A percentile compares a stretch with the other conserved stretches of the same genome.
phyloP scores from a whole-genome alignment of 1,140 invertebrate species.

The Drosophila kepulauana region DNA sequence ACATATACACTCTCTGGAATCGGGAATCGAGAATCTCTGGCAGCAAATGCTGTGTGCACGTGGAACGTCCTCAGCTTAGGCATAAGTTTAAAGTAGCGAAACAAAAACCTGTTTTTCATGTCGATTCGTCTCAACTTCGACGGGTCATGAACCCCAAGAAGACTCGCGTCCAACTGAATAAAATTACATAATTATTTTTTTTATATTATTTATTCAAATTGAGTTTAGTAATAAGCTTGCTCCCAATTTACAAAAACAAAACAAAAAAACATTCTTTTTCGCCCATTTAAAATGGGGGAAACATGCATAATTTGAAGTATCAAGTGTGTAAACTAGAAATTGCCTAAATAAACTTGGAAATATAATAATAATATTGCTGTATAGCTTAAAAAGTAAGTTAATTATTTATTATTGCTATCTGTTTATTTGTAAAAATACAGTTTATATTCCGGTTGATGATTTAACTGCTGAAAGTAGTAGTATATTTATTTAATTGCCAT shows the following conservation, averaged over 20 bases:
- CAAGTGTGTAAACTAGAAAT: neutral
- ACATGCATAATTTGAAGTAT: neutral
- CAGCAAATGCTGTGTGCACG: constrained; percentile 11
- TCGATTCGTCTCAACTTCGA: constrained; percentile 5
- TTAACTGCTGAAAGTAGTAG: too few relatives aligned
- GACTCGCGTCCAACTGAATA: neutral
- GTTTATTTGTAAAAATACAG: too few relatives aligned
- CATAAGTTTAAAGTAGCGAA: constrained; percentile 28
- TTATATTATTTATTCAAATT: neutral
- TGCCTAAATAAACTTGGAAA: neutral
- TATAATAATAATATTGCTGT: too few relatives aligned
- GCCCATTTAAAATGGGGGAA: neutral
- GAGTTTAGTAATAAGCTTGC: neutral
- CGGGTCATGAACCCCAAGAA: constrained; percentile 16
- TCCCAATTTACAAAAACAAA: too few relatives aligned
- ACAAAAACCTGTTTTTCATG: constrained; percentile 41
- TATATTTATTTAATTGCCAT: too few relatives aligned
- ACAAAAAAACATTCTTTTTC: too few relatives aligned
- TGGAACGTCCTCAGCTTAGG: constrained; percentile 26
- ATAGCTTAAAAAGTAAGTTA: too few relatives aligned
- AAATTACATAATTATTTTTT: constrained; percentile 1
- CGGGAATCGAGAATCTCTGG: constrained; percentile 34
- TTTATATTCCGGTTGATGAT: too few relatives aligned
- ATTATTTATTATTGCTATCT: too few relatives aligned
- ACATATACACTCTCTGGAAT: constrained; percentile 1